Evolutionary conservation across 2,113 vertebrate species (phyloP).

Genomic region (Zosterops borbonicus): DNA sequence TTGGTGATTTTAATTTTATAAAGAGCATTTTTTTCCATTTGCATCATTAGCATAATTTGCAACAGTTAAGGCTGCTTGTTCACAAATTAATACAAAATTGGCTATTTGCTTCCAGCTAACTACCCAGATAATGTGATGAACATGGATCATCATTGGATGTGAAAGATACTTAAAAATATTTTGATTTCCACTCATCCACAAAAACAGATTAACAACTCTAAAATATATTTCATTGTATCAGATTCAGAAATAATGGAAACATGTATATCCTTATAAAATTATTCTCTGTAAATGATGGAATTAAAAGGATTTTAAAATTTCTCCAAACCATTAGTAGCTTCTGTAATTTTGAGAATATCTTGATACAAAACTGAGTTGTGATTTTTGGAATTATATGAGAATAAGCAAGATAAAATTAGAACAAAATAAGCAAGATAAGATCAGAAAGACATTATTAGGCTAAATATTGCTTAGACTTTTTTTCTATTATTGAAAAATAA

Average conservation of each 20-base stretch:
- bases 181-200: neutral
- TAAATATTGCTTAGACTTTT: neutral
- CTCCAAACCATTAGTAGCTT: neutral
- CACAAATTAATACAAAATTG: neutral
- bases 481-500: neutral
- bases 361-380: neutral
- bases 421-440: neutral
- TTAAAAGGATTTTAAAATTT: neutral
- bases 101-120: slow-evolving; percentile 7
- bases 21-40: neutral
- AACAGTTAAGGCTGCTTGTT: neutral
- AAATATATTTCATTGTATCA: neutral
- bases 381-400: neutral
- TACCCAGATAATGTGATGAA: neutral
- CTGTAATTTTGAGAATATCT: neutral
- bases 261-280: neutral
- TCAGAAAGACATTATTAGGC: neutral
- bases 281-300: neutral
- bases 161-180: neutral
- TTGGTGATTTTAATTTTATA: neutral
- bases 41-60: neutral
- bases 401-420: neutral
- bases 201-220: neutral
- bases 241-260: neutral
- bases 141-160: neutral